A percentile compares a stretch with the other conserved stretches of the same genome.
These are phyloP conservation scores for Forbesichthys papilliferus DNA, from an alignment of 2,113 vertebrate genomes.

Conservation along the genomic window DNA sequence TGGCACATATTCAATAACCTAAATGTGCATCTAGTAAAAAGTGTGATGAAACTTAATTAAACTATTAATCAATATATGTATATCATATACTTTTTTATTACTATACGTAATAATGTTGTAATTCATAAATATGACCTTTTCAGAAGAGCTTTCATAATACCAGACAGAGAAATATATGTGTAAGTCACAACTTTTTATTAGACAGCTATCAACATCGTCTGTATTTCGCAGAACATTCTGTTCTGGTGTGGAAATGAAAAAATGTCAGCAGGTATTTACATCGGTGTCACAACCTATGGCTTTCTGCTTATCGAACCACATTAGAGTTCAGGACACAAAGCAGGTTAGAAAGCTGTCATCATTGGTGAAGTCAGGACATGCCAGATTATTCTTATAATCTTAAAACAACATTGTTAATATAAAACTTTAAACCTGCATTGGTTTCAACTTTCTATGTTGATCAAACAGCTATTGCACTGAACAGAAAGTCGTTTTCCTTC, in stretches of 20 bases:
- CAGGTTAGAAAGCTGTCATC: slow-evolving; percentile 48
- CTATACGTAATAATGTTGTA: too few species aligned
- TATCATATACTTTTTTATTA: too few species aligned
- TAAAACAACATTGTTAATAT: background rate
- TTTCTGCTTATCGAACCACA: slow-evolving; percentile 60
- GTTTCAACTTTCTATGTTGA: background rate
- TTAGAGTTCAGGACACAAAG: slow-evolving; percentile 58
- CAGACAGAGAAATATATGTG: too few species aligned
- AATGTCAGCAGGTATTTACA: background rate
- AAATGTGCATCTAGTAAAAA: background rate
- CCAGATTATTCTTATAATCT: slow-evolving; percentile 10
- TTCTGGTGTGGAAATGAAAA: background rate
- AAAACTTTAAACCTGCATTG: background rate
- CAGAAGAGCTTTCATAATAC: too few species aligned
- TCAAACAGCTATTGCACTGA: too few species aligned
- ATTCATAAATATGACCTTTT: too few species aligned
- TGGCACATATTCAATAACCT: background rate
- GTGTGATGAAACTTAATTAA: background rate
- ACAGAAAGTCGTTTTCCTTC: background rate
- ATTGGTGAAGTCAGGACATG: slow-evolving; percentile 28
- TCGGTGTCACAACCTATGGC: slow-evolving; percentile 45
- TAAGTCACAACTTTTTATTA: too few species aligned
- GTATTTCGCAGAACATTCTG: background rate
- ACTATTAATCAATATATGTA: too few species aligned
- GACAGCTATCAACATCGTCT: background rate